phyloP scores from a whole-genome alignment of 92 coral and sea anemone genomes.

The Pocillopora meandrina region DNA sequence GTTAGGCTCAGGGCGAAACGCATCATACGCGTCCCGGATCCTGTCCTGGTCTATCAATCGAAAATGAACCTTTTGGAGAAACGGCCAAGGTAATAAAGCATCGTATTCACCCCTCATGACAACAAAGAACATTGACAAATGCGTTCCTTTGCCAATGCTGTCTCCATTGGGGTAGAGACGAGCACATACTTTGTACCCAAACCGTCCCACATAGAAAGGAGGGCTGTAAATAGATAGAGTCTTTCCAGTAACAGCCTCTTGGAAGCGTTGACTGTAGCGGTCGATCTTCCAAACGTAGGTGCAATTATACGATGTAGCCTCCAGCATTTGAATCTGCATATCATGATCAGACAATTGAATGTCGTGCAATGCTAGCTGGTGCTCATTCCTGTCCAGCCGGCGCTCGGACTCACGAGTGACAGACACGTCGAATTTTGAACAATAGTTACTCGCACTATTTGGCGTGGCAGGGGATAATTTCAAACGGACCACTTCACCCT shows the following conservation, averaged over 20 bases:
- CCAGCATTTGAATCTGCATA: constrained; percentile 55
- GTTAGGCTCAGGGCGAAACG: constrained; percentile 89
- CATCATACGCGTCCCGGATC: constrained; percentile 63
- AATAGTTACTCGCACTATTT: neutral
- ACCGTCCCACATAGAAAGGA: constrained; percentile 85
- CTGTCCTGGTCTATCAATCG: constrained; percentile 79
- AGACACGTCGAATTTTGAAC: neutral
- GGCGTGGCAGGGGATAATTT: neutral
- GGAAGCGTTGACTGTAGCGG: constrained; percentile 70
- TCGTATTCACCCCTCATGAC: constrained; percentile 94
- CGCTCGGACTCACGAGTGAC: constrained; percentile 34
- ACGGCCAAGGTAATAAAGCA: constrained; percentile 89
- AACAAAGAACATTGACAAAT: constrained; percentile 86
- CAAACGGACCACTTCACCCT: constrained; percentile 33
- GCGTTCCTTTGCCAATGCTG: constrained; percentile 82
- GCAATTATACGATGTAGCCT: constrained; percentile 76
- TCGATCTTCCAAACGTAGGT: constrained; percentile 87
- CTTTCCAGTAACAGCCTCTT: constrained; percentile 73
- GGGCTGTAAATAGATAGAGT: constrained; percentile 87
- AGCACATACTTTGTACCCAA: constrained; percentile 88
- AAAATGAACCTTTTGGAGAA: constrained; percentile 84
- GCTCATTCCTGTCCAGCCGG: constrained; percentile 66
- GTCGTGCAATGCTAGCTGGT: constrained; percentile 62
- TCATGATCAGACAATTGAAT: constrained; percentile 71
- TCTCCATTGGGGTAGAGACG: constrained; percentile 84